Conservation (phyloP, 2,797 vertebrate genomes). For the Myripristis murdjan region DNA sequence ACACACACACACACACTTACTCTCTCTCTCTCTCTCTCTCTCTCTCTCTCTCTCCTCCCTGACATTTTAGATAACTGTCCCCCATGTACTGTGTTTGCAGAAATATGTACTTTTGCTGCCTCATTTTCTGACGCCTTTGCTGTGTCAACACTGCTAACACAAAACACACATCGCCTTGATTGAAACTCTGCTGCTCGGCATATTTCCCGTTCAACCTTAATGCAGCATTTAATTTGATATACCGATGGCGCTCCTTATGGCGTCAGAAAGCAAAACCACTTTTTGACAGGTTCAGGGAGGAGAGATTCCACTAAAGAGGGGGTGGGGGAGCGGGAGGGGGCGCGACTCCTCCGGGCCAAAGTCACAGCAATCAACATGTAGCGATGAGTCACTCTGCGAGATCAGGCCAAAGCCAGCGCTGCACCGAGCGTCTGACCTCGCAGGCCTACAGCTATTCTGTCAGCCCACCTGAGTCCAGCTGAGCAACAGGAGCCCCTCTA, state of each 20-base stretch:
- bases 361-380: slow-evolving; percentile 36
- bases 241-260: neutral
- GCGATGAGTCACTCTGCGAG: slow-evolving; percentile 47
- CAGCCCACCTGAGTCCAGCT: slow-evolving; percentile 69
- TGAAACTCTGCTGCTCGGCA: slow-evolving; percentile 14
- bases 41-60: slow-evolving; percentile 25
- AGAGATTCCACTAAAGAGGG: no score
- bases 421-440: slow-evolving; percentile 31
- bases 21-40: no score
- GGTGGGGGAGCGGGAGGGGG: no score
- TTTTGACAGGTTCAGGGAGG: slow-evolving; percentile 5
- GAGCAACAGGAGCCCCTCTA: slow-evolving; percentile 62
- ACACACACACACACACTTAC: no score
- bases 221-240: slow-evolving; percentile 23
- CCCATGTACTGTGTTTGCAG: slow-evolving; percentile 47
- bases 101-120: slow-evolving; percentile 53
- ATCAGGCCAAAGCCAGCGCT: slow-evolving; percentile 44
- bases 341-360: neutral
- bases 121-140: slow-evolving; percentile 47
- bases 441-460: slow-evolving; percentile 47
- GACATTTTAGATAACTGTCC: slow-evolving; percentile 65
- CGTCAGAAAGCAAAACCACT: neutral
- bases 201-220: slow-evolving; percentile 3
- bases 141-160: slow-evolving; percentile 48
- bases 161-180: slow-evolving; percentile 47